Evolutionary conservation across 2,888 invertebrate genomes (phyloP), one percentile per base, ranked within the genome.

Genomic region (Mesorhabditis sp.): DNA sequence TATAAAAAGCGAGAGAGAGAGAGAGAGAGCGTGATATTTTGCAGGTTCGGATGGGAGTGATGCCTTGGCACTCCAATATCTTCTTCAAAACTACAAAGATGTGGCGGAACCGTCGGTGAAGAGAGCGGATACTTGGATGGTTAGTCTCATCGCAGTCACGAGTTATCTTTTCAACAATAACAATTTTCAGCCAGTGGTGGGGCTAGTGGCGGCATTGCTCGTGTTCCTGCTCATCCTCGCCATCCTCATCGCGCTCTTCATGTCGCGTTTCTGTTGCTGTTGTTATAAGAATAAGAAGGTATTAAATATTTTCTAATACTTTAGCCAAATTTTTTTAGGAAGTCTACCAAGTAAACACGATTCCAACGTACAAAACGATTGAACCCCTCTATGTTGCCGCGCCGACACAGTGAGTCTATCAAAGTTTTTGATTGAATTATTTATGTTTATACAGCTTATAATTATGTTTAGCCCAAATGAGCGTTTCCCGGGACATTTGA

Each of bases 371-470:
- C 77, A 84, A 84, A 67, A 77, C 80, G 28, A 78, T 83, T 69
- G 84, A 84, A 65, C 84, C 84, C 3, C 76, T 84, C 50, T 84
- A 84, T 70, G 83, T 84, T 63, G 80, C 83, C 50, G 83, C 83
- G 4, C 83, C 83, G 41, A 77, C 80, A 43, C 70, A 72, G 74
- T 76, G 62, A 67, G 72, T 67, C 10, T 62, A 41, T 42, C 58
- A 44, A 42, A 10, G n/a, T 10, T n/a, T 13, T 50, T 13, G n/a
- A 50, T 13, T 50, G n/a, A 50, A 50, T 50, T 13, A n/a, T 10
- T 13, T 50, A 50, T 50, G n/a, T 10, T 13, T 13, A 50, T n/a
- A 50, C 58, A 50, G n/a, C 10, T 50, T 28, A 28, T 28, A 28
- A 28, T 28, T 28, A 28, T 28, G 28, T 50, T 50, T 50, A 50